phyloP scores from a whole-genome alignment of 2,113 vertebrate genomes.

The Cyphomyrus discorhynchus region DNA sequence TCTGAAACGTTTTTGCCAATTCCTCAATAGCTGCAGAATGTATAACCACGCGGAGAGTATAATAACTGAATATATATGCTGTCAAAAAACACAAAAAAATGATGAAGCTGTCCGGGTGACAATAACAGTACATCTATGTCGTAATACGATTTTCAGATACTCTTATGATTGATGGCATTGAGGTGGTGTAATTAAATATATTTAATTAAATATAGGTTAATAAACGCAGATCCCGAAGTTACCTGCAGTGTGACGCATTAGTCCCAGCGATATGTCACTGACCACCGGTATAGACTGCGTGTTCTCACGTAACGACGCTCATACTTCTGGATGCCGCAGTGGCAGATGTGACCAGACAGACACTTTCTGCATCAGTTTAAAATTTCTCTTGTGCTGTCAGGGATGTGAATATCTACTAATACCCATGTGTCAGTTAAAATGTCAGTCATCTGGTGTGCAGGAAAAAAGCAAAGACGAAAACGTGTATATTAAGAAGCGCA shows the following conservation, averaged over 20 bases:
- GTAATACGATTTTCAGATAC: background rate
- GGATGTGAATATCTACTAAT: background rate
- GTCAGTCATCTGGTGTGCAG: background rate
- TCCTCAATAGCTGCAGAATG: background rate
- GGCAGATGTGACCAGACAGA: background rate
- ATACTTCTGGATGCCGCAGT: background rate
- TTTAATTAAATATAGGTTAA: background rate
- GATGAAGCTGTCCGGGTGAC: background rate
- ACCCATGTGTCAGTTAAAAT: background rate
- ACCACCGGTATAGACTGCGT: background rate
- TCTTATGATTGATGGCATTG: background rate
- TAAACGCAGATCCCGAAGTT: background rate
- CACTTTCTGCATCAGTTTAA: background rate
- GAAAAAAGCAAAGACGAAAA: background rate
- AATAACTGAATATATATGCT: background rate
- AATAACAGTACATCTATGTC: background rate
- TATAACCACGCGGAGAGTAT: background rate
- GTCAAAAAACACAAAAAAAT: background rate
- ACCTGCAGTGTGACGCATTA: background rate
- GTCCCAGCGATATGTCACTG: background rate
- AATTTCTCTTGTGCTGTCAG: background rate
- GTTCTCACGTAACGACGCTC: background rate
- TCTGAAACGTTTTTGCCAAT: background rate
- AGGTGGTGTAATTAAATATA: background rate
- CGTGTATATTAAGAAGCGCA: background rate